A percentile compares a stretch with the other conserved stretches of the same genome.
Evolutionary conservation across 2,888 invertebrate species (phyloP).

Genomic region (Sminthurides aquaticus): DNA sequence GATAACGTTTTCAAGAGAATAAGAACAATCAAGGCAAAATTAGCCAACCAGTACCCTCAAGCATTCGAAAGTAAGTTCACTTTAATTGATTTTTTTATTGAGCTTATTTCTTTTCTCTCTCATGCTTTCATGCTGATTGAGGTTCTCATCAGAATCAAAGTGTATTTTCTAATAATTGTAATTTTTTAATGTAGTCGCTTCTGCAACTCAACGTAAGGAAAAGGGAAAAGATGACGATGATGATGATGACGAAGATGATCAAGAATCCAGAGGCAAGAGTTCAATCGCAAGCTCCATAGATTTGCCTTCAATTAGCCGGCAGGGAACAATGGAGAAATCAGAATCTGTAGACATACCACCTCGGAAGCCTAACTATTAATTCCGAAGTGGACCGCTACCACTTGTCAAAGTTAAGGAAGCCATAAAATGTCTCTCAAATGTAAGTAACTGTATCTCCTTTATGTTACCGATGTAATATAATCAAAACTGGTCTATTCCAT

Average conservation of each 20-base stretch:
- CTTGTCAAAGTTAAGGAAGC: no score
- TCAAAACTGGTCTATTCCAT: no score
- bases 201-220: conserved; percentile 33
- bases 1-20: conserved; percentile 91
- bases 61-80: conserved; percentile 50
- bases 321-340: conserved; percentile 32
- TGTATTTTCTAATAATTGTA: no score
- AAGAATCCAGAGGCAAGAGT: conserved; percentile 45
- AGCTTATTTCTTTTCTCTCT: background rate
- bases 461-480: no score
- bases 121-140: background rate
- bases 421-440: no score
- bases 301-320: conserved; percentile 19
- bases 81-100: background rate
- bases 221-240: conserved; percentile 46
- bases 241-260: conserved; percentile 38
- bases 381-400: no score
- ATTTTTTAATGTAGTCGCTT: conserved; percentile 38
- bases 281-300: conserved; percentile 46
- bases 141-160: no score
- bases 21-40: conserved; percentile 69
- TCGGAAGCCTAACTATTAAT: no score
- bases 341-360: conserved; percentile 38
- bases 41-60: conserved; percentile 51
- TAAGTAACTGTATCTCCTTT: no score